Base-by-base conservation (phyloP, 1,140 invertebrate genomes). In the Zaprionus camerounensis region DNA sequence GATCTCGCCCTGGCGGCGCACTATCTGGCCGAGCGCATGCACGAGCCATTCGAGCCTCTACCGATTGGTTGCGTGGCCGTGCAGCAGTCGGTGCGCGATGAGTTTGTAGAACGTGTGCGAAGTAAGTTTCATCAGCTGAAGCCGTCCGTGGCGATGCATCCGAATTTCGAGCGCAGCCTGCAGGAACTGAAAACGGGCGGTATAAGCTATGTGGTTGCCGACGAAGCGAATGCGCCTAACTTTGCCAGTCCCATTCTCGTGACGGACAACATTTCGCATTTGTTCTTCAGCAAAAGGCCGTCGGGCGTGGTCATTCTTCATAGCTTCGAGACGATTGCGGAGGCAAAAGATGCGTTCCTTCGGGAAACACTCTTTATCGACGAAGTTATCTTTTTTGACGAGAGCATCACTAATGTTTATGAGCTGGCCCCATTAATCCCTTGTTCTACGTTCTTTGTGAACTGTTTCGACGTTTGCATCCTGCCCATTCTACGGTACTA, bases 171-270 rank as follows among this genome's bases (percentile, higher is more conserved):
- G 22, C 56, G 78, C 7, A 67, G 38, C 5, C 28, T 76, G 2
- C 2, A 22, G 4, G 55, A 78, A 12, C 31, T 87, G 11, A 36
- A 76, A 17, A 0, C 22, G 11, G 85, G 71, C 0, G 20, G 28
- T 1, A 13, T 84, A 1, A 57, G 62, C n/a, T 76, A 88, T 55
- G 44, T 88, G 9, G 20, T 88, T 12, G 84, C 84, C 17, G 24
- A 69, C 24, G 20, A 24, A 9, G 58, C 49, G 15, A 65, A 88
- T 70, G 84, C 84, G 0, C 84, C 84, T 1, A 1, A 68, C 7
- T 71, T 80, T 38, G 84, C 84, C 7, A 87, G 84, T 64, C 84
- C 84, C 51, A 73, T 87, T 36, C 53, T 87, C 17, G 74, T 90
- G 13, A 84, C 78, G 0, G 77, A 62, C 0, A 59, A 59, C 1